These are phyloP conservation scores for Dascillus cervinus DNA, from an alignment of 2,888 invertebrate species.

Conservation along the genomic window DNA sequence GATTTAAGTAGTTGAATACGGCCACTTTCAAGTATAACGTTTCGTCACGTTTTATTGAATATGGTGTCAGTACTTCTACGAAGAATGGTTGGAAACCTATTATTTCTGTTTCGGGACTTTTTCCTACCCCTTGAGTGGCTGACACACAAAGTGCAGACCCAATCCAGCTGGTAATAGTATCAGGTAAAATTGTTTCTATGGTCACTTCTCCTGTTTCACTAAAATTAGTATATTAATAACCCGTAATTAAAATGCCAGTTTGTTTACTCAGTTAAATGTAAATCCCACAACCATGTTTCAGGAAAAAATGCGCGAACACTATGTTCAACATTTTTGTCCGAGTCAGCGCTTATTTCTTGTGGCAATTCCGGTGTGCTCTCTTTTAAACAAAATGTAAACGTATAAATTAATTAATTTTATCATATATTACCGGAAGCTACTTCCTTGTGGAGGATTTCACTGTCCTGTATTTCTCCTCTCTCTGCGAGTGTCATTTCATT, in stretches of 20 bases:
- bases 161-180: slow-evolving; percentile 56
- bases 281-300: slow-evolving; percentile 64
- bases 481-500: too few relatives aligned
- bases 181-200: slow-evolving; percentile 44
- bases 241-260: too few relatives aligned
- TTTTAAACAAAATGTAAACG: too few relatives aligned
- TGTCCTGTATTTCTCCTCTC: too few relatives aligned
- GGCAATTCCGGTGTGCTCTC: too few relatives aligned
- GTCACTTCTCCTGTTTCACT: slow-evolving; percentile 21
- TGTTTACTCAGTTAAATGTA: slow-evolving; percentile 46
- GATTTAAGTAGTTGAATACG: slow-evolving; percentile 64
- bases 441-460: too few relatives aligned
- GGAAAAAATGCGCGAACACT: slow-evolving; percentile 43
- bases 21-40: slow-evolving; percentile 55
- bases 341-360: too few relatives aligned
- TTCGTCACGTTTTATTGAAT: slow-evolving; percentile 59
- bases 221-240: too few relatives aligned
- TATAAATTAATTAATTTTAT: too few relatives aligned
- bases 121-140: slow-evolving; percentile 32
- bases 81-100: slow-evolving; percentile 66
- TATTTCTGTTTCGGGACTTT: slow-evolving; percentile 25
- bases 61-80: slow-evolving; percentile 60
- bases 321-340: too few relatives aligned
- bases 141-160: slow-evolving; percentile 51
- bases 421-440: too few relatives aligned